These are phyloP conservation scores for Dinocampus coccinellae DNA, from an alignment of 2,888 invertebrate genomes.

Conservation along the genomic window DNA sequence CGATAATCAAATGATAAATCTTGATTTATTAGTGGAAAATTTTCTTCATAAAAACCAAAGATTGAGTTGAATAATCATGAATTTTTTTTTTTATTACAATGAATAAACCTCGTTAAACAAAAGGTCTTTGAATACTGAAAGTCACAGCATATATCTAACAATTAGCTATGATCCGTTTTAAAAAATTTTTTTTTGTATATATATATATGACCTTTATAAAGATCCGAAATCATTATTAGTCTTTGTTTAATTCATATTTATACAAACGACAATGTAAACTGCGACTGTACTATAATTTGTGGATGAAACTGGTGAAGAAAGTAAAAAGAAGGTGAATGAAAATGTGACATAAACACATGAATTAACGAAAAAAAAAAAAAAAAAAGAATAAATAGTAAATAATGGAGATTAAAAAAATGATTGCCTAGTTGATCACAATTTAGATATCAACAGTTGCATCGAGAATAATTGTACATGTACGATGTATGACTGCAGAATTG, in stretches of 20 bases:
- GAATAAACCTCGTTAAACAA: background rate
- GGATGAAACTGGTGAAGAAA: constrained; percentile 15
- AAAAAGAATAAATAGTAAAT: constrained; percentile 5
- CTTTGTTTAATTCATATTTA: constrained; percentile 38
- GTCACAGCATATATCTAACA: background rate
- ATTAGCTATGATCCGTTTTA: constrained; percentile 5
- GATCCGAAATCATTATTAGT: background rate
- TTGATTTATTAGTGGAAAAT: background rate
- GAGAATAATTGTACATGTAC: constrained; percentile 60
- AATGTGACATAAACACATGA: constrained; percentile 30
- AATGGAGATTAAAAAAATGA: constrained; percentile 9
- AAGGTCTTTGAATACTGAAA: background rate
- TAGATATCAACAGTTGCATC: constrained; percentile 36
- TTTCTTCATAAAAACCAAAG: constrained; percentile 28
- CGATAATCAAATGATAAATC: constrained; percentile 16
- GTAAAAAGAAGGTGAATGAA: constrained; percentile 31
- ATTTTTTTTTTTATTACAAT: background rate
- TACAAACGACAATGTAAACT: constrained; percentile 28
- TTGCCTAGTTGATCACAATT: constrained; percentile 40
- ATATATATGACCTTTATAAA: background rate
- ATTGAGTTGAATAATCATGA: constrained; percentile 16
- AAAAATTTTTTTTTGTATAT: no score
- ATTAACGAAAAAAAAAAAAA: constrained; percentile 28
- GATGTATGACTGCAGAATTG: constrained; percentile 65
- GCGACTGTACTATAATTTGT: constrained; percentile 42